Conservation (phyloP, 2,797 vertebrate species). For the Epinephelus coioides region DNA sequence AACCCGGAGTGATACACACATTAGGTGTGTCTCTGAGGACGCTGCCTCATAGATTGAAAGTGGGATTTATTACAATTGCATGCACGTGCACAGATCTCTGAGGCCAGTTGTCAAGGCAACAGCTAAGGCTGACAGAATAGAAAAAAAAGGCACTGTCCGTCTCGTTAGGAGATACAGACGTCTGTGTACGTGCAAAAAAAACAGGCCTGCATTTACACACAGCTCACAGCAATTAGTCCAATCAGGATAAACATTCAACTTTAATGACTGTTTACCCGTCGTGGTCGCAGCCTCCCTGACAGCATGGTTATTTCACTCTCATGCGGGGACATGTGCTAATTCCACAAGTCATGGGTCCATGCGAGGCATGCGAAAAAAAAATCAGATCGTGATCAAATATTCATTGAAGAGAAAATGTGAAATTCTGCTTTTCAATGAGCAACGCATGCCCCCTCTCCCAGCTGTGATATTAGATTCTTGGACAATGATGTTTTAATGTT, state of each 20-base stretch:
- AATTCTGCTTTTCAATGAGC: constrained; percentile 25
- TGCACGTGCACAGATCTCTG: constrained; percentile 61
- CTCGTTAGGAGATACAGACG: constrained; percentile 10
- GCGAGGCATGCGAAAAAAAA: neutral
- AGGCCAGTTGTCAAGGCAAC: constrained; percentile 81
- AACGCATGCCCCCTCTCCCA: neutral
- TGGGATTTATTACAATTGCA: constrained; percentile 58
- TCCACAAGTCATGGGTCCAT: constrained; percentile 30
- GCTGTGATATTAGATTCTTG: constrained; percentile 7
- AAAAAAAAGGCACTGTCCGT: neutral
- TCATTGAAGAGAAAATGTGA: neutral
- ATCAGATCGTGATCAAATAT: constrained; percentile 32
- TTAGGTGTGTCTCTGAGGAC: constrained; percentile 38
- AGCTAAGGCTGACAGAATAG: constrained; percentile 36
- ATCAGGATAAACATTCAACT: constrained; percentile 66
- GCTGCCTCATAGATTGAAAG: constrained; percentile 37
- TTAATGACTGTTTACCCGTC: constrained; percentile 77
- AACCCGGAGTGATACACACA: constrained; percentile 22
- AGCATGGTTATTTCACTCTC: constrained; percentile 53
- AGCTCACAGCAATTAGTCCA: constrained; percentile 60
- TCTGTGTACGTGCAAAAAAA: constrained; percentile 15
- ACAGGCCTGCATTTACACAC: constrained; percentile 44
- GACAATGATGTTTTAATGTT: constrained; percentile 25
- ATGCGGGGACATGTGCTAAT: constrained; percentile 42
- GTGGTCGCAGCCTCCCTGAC: constrained; percentile 39